A percentile compares a stretch with the other conserved stretches of the same genome.
Conservation (phyloP, 2,113 vertebrate genomes). For the Syngnathus floridae region DNA sequence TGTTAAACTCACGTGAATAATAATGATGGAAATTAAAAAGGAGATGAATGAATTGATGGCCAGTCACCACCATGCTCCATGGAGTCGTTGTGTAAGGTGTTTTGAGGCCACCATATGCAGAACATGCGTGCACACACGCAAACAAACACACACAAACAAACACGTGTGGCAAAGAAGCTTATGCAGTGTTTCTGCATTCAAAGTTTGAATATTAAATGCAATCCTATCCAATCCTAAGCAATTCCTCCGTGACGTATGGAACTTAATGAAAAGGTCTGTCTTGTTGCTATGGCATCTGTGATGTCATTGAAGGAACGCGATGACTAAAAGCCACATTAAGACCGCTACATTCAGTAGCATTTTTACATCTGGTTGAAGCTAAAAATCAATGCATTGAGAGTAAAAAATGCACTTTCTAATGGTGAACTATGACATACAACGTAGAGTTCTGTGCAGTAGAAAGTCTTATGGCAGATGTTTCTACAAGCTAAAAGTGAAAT, state of each 20-base stretch:
- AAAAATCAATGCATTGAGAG: background rate
- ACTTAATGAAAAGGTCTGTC: conserved; percentile 6
- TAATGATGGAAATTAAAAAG: background rate
- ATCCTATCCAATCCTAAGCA: conserved; percentile 7
- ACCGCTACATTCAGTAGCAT: background rate
- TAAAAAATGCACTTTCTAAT: background rate
- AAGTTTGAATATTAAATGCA: background rate
- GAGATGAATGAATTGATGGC: background rate
- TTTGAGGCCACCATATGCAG: background rate
- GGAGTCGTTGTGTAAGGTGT: background rate
- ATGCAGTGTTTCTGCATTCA: background rate
- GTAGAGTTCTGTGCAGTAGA: background rate
- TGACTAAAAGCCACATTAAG: background rate
- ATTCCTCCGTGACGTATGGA: conserved; percentile 12
- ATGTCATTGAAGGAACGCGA: background rate
- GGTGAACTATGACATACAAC: background rate
- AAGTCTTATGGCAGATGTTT: background rate
- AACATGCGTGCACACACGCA: background rate
- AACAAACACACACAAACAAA: no score
- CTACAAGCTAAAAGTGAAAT: background rate
- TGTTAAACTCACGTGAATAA: background rate
- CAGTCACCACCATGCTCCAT: background rate
- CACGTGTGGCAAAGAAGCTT: background rate
- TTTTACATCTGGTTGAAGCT: background rate
- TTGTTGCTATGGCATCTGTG: conserved; percentile 53